Percentiles rank a stretch among this genome's conserved stretches.
Conservation (phyloP, 2,797 vertebrate species). For the Gallinago stenura region DNA sequence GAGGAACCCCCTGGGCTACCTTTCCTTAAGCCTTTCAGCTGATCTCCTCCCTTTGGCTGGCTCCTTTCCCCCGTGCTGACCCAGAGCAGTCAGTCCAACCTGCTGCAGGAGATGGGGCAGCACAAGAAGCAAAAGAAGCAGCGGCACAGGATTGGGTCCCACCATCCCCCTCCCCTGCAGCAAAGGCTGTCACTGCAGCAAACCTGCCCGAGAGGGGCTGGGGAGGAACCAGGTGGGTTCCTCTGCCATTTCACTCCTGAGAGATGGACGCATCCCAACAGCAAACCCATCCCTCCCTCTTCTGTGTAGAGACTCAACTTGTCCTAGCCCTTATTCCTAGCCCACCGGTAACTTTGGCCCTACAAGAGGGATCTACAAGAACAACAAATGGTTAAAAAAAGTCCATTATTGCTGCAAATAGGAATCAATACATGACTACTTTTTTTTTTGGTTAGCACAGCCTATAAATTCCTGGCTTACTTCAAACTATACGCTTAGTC, state of each 20-base stretch:
- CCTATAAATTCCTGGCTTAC: not conserved
- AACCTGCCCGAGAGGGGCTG: not conserved
- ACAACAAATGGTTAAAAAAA: not conserved
- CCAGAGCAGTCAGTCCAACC: not conserved
- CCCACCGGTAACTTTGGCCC: not conserved
- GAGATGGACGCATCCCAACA: not conserved
- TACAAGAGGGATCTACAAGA: not conserved
- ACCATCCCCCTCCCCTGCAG: not conserved
- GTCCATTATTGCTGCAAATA: not conserved
- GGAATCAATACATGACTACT: not conserved
- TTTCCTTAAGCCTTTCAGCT: not conserved
- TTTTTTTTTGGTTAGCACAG: not conserved
- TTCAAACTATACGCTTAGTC: not conserved
- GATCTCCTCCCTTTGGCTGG: too few species aligned
- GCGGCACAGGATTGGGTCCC: fast-evolving
- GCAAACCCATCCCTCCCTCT: not conserved
- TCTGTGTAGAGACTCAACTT: not conserved
- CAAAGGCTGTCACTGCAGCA: not conserved
- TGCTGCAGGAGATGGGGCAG: not conserved
- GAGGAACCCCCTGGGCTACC: fast-evolving
- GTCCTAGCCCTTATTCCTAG: not conserved
- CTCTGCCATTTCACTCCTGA: not conserved
- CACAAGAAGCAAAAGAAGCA: not conserved
- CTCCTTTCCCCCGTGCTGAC: not conserved
- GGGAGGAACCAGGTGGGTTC: not conserved